Evolutionary conservation across 2,113 vertebrate genomes (phyloP).

Genomic region (Chloebia gouldiae): DNA sequence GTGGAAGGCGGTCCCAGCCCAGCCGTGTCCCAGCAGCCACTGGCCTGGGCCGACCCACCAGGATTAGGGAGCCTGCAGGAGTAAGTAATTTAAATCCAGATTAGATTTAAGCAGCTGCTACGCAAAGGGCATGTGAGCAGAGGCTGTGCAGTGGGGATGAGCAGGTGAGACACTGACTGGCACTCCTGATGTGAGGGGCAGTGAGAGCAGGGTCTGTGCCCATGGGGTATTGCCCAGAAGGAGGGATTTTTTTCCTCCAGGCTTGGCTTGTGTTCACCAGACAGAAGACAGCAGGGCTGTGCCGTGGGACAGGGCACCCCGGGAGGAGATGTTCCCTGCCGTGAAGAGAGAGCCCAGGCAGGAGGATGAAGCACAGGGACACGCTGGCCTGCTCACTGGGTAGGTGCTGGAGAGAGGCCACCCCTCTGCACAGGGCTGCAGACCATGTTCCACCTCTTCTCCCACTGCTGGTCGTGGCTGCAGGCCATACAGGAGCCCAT

Average conservation of each 20-base stretch:
- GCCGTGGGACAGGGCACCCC: accelerated
- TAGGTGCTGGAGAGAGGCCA: slow-evolving; percentile 51
- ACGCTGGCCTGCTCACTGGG: accelerated
- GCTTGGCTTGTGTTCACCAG: neutral
- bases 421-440: slow-evolving; percentile 15
- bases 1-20: accelerated
- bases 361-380: neutral
- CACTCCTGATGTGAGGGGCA: neutral
- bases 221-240: accelerated
- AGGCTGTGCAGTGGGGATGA: accelerated
- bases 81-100: slow-evolving; percentile 74
- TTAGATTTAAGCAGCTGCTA: slow-evolving; percentile 64
- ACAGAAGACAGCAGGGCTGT: neutral
- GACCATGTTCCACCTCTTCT: slow-evolving; percentile 88
- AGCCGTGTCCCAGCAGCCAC: slow-evolving; percentile 10
- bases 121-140: slow-evolving; percentile 5
- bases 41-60: slow-evolving; percentile 43
- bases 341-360: neutral
- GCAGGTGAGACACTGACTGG: neutral
- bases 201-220: neutral
- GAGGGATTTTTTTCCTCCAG: neutral
- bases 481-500: slow-evolving; percentile 83
- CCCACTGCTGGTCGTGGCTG: slow-evolving; percentile 87
- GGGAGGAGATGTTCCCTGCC: neutral
- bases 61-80: slow-evolving; percentile 54